phyloP scores from a whole-genome alignment of 2,113 vertebrate genomes.

The Sylvia atricapilla region DNA sequence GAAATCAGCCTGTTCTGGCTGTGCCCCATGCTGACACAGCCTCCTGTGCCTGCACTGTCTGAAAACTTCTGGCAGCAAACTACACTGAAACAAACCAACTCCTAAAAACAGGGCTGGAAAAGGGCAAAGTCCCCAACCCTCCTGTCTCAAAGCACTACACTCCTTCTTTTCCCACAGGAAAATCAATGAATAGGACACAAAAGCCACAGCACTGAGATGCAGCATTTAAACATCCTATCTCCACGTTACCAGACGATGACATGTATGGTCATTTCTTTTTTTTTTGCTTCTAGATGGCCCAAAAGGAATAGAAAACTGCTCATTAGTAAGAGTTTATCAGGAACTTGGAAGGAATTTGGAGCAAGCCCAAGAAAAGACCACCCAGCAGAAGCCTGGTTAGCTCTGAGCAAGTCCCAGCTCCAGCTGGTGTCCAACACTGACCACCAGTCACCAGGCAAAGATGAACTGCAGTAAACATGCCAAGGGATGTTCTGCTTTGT shows the following conservation, averaged over 20 bases:
- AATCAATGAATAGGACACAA: not conserved
- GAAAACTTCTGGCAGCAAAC: conserved; percentile 12
- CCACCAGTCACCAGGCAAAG: conserved; percentile 42
- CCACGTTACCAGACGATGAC: conserved; percentile 36
- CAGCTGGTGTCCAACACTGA: conserved; percentile 45
- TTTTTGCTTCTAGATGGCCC: conserved; percentile 11
- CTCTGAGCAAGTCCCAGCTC: not conserved
- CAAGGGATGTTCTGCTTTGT: not conserved
- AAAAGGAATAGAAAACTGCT: conserved; percentile 20
- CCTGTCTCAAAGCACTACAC: not conserved
- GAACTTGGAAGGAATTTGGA: conserved; percentile 24
- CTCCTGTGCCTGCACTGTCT: not conserved
- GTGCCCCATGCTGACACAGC: not conserved
- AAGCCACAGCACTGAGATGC: not conserved
- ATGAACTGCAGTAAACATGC: conserved; percentile 18
- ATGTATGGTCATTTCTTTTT: not conserved
- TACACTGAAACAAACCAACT: not conserved
- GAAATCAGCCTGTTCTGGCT: not conserved
- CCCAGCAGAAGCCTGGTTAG: conserved; percentile 24
- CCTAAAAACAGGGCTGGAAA: not conserved
- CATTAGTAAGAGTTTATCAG: conserved; percentile 56
- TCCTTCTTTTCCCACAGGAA: not conserved
- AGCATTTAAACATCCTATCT: not conserved
- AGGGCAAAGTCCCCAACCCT: not conserved
- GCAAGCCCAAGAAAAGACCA: conserved; percentile 55